Conservation (phyloP, 2,888 invertebrate species). For the Trissolcus japonicus region DNA sequence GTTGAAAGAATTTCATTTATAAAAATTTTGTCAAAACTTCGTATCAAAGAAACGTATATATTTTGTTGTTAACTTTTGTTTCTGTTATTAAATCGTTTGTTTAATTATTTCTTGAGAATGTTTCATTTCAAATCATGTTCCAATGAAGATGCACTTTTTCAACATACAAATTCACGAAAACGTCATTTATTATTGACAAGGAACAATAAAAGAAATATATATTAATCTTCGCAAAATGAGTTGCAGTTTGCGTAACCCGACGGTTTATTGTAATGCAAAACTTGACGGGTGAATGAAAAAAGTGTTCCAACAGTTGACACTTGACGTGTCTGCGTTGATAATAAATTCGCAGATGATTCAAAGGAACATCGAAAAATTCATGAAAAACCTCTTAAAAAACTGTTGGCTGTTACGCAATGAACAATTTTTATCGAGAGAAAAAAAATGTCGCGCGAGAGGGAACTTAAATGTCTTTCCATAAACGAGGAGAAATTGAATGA, state of each 20-base stretch:
- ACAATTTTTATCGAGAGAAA: not conserved
- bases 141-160: too few relatives aligned
- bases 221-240: slow-evolving; percentile 12
- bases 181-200: slow-evolving; percentile 5
- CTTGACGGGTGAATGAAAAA: slow-evolving; percentile 10
- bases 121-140: too few relatives aligned
- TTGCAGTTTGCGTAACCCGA: slow-evolving; percentile 25
- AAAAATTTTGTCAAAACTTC: too few relatives aligned
- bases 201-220: not conserved
- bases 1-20: too few relatives aligned
- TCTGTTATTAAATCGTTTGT: too few relatives aligned
- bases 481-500: too few relatives aligned
- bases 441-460: not conserved
- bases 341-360: slow-evolving; percentile 28
- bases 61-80: too few relatives aligned
- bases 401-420: too few relatives aligned
- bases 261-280: slow-evolving; percentile 36
- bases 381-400: not conserved
- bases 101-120: too few relatives aligned
- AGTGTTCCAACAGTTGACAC: slow-evolving; percentile 22
- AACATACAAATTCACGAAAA: not conserved
- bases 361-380: not conserved
- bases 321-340: slow-evolving; percentile 38
- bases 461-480: too few relatives aligned
- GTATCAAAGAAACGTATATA: too few relatives aligned